Percentiles rank a stretch among this genome's conserved stretches.
Conservation (phyloP, 2,113 vertebrate genomes). For the Drymodes brunneopygia region DNA sequence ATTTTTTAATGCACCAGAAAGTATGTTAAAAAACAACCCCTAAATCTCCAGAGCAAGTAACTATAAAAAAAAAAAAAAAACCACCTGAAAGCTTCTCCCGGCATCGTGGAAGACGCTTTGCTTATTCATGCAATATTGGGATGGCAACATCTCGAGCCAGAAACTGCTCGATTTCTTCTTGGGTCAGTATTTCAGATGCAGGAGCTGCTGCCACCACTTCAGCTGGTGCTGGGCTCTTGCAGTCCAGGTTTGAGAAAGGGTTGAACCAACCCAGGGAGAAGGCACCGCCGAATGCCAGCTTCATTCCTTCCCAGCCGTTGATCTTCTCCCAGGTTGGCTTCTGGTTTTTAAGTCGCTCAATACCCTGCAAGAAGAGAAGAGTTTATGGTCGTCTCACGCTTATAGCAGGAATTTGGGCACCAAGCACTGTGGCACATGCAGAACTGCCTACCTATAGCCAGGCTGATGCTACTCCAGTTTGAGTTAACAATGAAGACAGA, state of each 20-base stretch:
- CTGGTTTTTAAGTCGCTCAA: constrained; percentile 90
- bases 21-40: not conserved
- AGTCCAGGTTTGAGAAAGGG: constrained; percentile 80
- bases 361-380: constrained; percentile 79
- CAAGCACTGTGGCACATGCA: not conserved
- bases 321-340: constrained; percentile 79
- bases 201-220: not conserved
- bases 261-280: constrained; percentile 86
- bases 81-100: not conserved
- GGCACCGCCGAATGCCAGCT: constrained; percentile 79
- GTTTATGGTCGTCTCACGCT: accelerated
- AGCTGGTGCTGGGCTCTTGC: not conserved
- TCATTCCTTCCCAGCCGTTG: constrained; percentile 78
- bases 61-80: not conserved
- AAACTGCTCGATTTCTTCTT: constrained; percentile 51
- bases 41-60: not conserved
- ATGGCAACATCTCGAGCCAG: constrained; percentile 23
- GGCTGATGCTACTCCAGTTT: accelerated
- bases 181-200: constrained; percentile 64
- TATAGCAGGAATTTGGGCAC: not conserved
- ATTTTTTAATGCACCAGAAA: not conserved
- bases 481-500: not conserved
- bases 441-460: not conserved
- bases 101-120: not conserved
- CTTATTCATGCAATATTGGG: constrained; percentile 21